phyloP scores from a whole-genome alignment of 2,113 vertebrate species.

The Asarcornis scutulata region DNA sequence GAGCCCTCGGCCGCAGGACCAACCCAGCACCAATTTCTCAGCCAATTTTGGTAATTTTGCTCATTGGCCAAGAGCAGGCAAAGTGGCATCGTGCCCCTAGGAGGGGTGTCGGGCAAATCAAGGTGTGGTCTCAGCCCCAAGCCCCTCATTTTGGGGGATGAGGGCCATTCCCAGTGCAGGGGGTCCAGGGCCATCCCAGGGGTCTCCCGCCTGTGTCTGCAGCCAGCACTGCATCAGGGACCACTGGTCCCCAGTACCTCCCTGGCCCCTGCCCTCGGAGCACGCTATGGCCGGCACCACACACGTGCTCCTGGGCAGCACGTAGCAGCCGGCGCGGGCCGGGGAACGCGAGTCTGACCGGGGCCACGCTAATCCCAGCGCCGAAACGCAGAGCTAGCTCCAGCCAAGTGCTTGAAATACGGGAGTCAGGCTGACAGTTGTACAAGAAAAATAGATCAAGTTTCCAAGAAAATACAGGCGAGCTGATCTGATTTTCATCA shows the following conservation, averaged over 20 bases:
- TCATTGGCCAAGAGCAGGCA: background rate
- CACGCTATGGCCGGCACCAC: background rate
- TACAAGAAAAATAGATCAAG: constrained; percentile 58
- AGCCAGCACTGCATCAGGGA: background rate
- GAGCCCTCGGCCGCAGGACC: background rate
- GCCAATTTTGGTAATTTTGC: background rate
- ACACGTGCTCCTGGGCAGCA: background rate
- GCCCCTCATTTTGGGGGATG: background rate
- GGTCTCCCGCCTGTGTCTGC: accelerated
- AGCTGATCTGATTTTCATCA: constrained; percentile 59
- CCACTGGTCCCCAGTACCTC: background rate
- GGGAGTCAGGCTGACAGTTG: background rate
- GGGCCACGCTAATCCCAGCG: background rate
- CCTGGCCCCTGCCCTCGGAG: background rate
- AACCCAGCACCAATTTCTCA: background rate
- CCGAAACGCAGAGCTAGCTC: background rate
- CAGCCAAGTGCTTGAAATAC: constrained; percentile 14
- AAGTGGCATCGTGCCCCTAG: background rate
- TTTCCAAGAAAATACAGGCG: constrained; percentile 49
- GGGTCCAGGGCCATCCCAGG: background rate
- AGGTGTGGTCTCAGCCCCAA: background rate
- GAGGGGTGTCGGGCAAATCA: background rate
- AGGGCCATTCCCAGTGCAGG: background rate
- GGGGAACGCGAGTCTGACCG: background rate
- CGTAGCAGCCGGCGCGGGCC: background rate